Evolutionary conservation across 2,113 vertebrate species (phyloP), one percentile per base, ranked within the genome.

Genomic region (Acanthisitta chloris): DNA sequence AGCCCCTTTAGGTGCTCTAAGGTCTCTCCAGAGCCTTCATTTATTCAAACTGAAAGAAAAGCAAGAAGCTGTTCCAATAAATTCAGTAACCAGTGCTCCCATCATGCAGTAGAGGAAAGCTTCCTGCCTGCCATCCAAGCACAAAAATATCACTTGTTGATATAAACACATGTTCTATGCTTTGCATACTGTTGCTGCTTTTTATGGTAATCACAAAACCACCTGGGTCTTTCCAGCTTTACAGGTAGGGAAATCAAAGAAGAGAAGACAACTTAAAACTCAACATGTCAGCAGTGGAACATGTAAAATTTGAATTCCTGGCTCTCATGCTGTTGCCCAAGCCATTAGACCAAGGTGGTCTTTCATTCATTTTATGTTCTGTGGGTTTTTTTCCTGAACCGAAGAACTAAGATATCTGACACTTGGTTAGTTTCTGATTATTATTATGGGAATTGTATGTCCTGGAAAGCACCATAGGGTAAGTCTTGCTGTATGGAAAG

Each of bases 381-480:
- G 10, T 3, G 2, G 0, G 1, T 0, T 55, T 14, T 64, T 87
- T 80, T 49, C 3, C 23, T 82, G 31, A 88, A 52, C 76, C 28
- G n/a, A 87, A 71, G 19, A 85, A 64, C 20, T 14, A 43, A 49
- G 15, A n/a, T 36, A 65, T 8, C 8, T 57, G n/a, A 49, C 73
- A 19, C 6, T 31, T 40, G 21, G 2, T 52, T 81, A 31, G 21
- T 69, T 64, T 72, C 8, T 61, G 17, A 48, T 49, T 42, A 45
- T 49, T 42, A 45, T 33, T 58, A 17, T 28, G 25, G 45, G 45
- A 76, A 26, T 23, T 55, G 7, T n/a, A 8, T 0, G 1, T 57
- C n/a, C 54, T 86, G 33, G 62, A 77, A 91, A 78, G 29, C 29
- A 4, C 62, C 49, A 9, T 1, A 19, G 18, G 9, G 2, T 36